Percentiles rank a stretch among this genome's conserved stretches.
Conservation (phyloP, 1,140 invertebrate species). For the Aphelinus atriplicis region DNA sequence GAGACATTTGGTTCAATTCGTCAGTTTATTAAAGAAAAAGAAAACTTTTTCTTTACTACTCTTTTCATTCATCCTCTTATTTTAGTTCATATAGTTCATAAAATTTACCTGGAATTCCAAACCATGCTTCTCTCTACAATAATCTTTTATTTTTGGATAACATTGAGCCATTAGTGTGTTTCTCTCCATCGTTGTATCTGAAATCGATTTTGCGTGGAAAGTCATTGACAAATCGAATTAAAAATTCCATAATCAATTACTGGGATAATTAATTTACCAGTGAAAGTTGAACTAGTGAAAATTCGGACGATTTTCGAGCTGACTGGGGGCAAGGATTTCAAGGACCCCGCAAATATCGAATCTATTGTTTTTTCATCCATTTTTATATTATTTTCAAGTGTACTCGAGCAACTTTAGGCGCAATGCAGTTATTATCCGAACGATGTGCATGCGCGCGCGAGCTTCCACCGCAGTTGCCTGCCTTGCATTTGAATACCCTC, state of each 20-base stretch:
- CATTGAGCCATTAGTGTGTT: slow-evolving; percentile 99
- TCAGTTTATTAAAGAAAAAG: too few species aligned
- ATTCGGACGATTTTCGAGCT: slow-evolving; percentile 98
- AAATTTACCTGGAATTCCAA: slow-evolving; percentile 93
- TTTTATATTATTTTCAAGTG: too few species aligned
- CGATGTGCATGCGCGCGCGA: too few species aligned
- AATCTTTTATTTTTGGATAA: slow-evolving; percentile 96
- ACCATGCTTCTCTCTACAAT: slow-evolving; percentile 95
- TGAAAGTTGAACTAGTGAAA: slow-evolving; percentile 98
- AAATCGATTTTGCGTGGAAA: neutral
- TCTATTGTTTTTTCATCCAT: slow-evolving; percentile 93
- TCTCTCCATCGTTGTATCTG: slow-evolving; percentile 96
- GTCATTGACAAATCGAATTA: neutral
- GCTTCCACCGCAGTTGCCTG: too few species aligned
- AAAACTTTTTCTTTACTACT: too few species aligned
- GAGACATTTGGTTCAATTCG: too few species aligned
- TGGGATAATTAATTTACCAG: slow-evolving; percentile 73
- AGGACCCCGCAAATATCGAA: slow-evolving; percentile 87
- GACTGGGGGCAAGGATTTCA: slow-evolving; percentile 90
- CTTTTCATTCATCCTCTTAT: too few species aligned
- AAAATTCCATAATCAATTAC: slow-evolving; percentile 1
- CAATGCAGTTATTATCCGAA: too few species aligned
- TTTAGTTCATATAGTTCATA: neutral
- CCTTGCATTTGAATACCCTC: too few species aligned
- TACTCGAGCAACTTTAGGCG: too few species aligned